A percentile compares a stretch with the other conserved stretches of the same genome.
These are phyloP conservation scores for Hecatera dysodea DNA, from an alignment of 2,888 invertebrate genomes.

Conservation along the genomic window DNA sequence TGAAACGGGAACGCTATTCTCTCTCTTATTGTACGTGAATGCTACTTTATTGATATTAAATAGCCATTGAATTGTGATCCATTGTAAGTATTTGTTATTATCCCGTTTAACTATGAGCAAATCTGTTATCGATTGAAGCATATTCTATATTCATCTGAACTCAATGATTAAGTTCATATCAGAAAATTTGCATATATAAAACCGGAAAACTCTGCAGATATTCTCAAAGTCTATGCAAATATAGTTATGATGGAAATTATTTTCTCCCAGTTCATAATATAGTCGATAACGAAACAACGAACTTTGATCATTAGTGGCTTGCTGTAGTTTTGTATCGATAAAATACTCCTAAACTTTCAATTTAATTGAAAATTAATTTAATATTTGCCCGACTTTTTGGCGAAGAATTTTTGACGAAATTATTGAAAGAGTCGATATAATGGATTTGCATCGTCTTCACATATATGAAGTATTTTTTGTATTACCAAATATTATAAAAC, in stretches of 20 bases:
- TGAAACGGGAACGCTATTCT: not conserved
- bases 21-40: not conserved
- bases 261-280: conserved; percentile 5
- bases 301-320: conserved; percentile 53
- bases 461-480: no score
- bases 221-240: conserved; percentile 6
- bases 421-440: conserved; percentile 25
- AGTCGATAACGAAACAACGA: conserved; percentile 29
- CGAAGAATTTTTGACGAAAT: conserved; percentile 6
- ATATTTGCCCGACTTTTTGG: conserved; percentile 25
- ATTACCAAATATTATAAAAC: no score
- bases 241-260: conserved; percentile 3
- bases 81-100: not conserved
- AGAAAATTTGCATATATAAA: not conserved
- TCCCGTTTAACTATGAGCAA: not conserved
- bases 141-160: not conserved
- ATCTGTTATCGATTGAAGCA: conserved; percentile 2
- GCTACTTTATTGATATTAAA: conserved; percentile 22
- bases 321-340: conserved; percentile 34
- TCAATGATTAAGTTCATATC: not conserved
- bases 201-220: not conserved
- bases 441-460: no score
- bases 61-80: not conserved
- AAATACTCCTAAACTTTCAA: conserved; percentile 24
- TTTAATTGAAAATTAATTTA: conserved; percentile 23